Evolutionary conservation across 2,113 vertebrate genomes (phyloP).

Genomic region (Thalassarche chlororhynchos): DNA sequence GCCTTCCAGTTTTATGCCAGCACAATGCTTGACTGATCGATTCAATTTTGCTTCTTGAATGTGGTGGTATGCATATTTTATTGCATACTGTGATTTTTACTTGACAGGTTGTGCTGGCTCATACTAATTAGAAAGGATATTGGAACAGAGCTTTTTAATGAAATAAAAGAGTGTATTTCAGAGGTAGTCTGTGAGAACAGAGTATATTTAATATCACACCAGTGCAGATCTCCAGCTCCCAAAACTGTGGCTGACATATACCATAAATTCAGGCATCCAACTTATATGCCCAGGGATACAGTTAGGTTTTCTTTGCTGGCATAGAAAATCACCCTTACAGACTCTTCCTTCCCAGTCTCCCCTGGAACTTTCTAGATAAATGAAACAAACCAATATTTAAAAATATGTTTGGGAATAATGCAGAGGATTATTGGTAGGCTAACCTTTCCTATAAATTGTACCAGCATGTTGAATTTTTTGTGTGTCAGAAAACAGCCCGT

Average conservation of each 20-base stretch:
- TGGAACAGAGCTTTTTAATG: background rate
- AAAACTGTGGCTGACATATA: background rate
- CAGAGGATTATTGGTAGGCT: background rate
- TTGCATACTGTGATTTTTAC: constrained; percentile 11
- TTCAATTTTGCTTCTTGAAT: constrained; percentile 29
- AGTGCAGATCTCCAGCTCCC: background rate
- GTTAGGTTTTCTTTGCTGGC: background rate
- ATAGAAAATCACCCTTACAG: background rate
- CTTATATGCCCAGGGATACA: background rate
- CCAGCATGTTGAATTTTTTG: background rate
- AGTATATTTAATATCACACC: background rate
- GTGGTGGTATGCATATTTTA: background rate
- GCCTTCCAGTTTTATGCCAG: background rate
- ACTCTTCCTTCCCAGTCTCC: background rate
- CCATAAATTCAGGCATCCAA: background rate
- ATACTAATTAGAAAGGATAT: background rate
- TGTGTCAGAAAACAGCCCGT: background rate
- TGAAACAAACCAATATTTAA: background rate
- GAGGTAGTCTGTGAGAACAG: background rate
- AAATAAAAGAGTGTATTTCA: background rate
- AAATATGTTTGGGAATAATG: background rate
- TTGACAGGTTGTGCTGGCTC: background rate
- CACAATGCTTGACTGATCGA: constrained; percentile 40
- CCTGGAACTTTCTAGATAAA: background rate
- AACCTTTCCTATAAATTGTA: background rate